Evolutionary conservation across 1,140 invertebrate species (phyloP).

Genomic region (Euborellia annulipes): DNA sequence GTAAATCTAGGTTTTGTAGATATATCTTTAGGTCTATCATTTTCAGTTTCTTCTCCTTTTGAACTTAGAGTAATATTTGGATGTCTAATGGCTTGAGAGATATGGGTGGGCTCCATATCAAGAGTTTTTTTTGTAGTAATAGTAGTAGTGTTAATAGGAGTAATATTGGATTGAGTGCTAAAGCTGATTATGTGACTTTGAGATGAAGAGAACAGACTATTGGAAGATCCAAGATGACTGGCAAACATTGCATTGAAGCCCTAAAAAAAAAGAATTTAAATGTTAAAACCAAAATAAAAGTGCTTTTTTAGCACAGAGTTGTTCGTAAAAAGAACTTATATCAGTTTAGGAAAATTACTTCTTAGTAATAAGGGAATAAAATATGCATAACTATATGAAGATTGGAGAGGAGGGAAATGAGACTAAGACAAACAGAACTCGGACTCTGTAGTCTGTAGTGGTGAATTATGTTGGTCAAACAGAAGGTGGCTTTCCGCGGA

Average conservation of each 20-base stretch:
- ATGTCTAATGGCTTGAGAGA: conserved; percentile 13
- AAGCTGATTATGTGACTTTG: conserved; percentile 12
- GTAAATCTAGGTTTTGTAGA: too few relatives aligned
- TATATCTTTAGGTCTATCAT: too few relatives aligned
- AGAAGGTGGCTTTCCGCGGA: too few relatives aligned
- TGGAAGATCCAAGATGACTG: conserved; percentile 18
- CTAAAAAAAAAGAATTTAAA: conserved; percentile 12
- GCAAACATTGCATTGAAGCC: conserved; percentile 14
- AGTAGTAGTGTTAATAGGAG: background rate
- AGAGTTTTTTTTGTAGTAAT: background rate
- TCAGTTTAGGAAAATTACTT: too few relatives aligned
- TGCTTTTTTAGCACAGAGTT: background rate
- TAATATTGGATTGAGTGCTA: conserved; percentile 6
- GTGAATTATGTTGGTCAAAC: too few relatives aligned
- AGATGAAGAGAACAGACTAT: conserved; percentile 16
- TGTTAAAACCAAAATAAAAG: too few relatives aligned
- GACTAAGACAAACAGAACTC: too few relatives aligned
- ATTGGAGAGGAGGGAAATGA: too few relatives aligned
- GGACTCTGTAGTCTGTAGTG: too few relatives aligned
- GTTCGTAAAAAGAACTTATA: background rate
- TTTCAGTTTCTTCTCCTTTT: background rate
- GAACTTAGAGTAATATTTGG: conserved; percentile 5
- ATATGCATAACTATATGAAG: too few relatives aligned
- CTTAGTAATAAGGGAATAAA: too few relatives aligned
- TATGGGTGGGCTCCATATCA: conserved; percentile 8